A percentile compares a stretch with the other conserved stretches of the same genome.
Evolutionary conservation across 2,797 vertebrate genomes (phyloP).

Genomic region (Megaceryle alcyon): DNA sequence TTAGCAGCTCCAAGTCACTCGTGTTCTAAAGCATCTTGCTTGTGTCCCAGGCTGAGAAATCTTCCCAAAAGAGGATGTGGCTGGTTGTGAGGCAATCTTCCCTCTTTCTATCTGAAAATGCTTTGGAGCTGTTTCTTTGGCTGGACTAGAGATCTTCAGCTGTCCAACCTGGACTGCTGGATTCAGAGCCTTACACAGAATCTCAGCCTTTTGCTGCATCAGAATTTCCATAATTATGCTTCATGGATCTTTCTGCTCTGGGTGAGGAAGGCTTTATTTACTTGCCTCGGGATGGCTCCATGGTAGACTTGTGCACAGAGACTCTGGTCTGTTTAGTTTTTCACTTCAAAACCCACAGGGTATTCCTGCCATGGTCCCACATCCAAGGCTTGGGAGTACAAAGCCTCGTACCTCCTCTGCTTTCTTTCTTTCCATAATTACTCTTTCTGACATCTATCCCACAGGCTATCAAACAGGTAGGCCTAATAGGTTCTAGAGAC

Average conservation of each 20-base stretch:
- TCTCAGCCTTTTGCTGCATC: neutral
- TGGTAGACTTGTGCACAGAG: neutral
- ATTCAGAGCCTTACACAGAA: neutral
- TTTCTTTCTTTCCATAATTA: neutral
- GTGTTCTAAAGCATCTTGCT: neutral
- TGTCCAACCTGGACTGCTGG: neutral
- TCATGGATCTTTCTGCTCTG: neutral
- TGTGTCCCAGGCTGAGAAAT: neutral
- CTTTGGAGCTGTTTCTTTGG: neutral
- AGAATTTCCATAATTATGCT: rapidly evolving
- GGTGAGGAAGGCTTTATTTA: neutral
- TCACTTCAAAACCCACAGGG: neutral
- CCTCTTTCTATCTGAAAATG: neutral
- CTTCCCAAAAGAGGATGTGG: neutral
- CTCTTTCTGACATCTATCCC: neutral
- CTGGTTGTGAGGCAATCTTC: neutral
- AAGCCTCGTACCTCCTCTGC: neutral
- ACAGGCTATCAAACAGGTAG: neutral
- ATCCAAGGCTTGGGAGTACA: neutral
- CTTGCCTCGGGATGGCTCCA: neutral
- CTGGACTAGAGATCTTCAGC: neutral
- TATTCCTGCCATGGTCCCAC: neutral
- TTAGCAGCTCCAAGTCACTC: neutral
- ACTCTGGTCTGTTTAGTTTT: neutral
- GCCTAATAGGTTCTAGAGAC: neutral